phyloP scores from a whole-genome alignment of 2,797 vertebrate species.

The Passerculus sandwichensis region DNA sequence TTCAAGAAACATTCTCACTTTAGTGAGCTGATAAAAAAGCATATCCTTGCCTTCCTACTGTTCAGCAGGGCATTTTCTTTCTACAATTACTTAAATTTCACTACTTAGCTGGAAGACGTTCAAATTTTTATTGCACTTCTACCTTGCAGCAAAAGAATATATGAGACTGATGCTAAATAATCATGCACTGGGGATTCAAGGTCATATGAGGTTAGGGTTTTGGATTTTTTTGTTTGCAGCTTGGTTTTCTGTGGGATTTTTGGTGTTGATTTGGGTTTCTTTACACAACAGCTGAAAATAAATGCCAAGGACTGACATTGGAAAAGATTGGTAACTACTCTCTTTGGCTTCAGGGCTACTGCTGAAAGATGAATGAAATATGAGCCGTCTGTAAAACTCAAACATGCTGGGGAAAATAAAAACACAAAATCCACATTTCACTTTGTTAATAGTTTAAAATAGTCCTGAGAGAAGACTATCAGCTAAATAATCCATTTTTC shows the following conservation, averaged over 20 bases:
- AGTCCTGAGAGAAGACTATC: neutral
- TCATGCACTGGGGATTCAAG: conserved; percentile 11
- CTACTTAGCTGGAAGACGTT: conserved; percentile 66
- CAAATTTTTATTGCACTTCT: conserved; percentile 67
- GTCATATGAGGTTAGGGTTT: neutral
- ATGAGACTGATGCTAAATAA: conserved; percentile 56
- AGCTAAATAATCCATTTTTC: neutral
- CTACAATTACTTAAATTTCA: conserved; percentile 51
- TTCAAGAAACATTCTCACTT: conserved; percentile 31
- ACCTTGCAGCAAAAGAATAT: conserved; percentile 16
- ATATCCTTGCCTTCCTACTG: conserved; percentile 6
- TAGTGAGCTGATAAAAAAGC: conserved; percentile 44
- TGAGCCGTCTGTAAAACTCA: conserved; percentile 53
- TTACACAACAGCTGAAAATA: conserved; percentile 31
- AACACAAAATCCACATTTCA: conserved; percentile 45
- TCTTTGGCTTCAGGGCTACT: conserved; percentile 22
- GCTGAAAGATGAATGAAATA: neutral
- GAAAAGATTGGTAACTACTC: neutral
- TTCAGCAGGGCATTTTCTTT: conserved; percentile 43
- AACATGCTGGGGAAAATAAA: conserved; percentile 9
- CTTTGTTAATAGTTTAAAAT: conserved; percentile 49
- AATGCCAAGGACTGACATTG: conserved; percentile 29
- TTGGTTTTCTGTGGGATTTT: neutral
- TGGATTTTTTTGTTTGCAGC: neutral
- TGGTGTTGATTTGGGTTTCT: neutral